Conservation (phyloP, 1,140 invertebrate species). For the Vanessa atalanta region DNA sequence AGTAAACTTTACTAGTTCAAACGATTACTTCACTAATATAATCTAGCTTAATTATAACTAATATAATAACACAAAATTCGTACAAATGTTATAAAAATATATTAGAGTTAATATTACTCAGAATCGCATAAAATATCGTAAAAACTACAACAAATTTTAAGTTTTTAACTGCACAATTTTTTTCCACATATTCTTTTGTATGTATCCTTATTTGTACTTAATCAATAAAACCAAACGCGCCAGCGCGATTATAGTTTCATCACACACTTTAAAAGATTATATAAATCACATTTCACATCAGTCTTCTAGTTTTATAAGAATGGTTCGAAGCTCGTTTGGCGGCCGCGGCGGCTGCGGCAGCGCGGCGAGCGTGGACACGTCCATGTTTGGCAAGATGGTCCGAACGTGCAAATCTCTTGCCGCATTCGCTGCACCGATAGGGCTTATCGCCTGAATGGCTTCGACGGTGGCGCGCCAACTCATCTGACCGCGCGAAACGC, state of each 20-base stretch:
- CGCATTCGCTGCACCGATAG: conserved; percentile 91
- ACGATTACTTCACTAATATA: too few species aligned
- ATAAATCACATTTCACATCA: conserved; percentile 25
- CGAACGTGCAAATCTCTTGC: conserved; percentile 92
- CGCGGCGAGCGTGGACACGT: conserved; percentile 86
- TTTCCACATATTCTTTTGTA: too few species aligned
- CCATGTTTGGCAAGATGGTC: conserved; percentile 95
- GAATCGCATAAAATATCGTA: too few species aligned
- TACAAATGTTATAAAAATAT: too few species aligned
- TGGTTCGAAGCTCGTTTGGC: conserved; percentile 43
- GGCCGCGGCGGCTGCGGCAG: conserved; percentile 60
- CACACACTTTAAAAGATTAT: not conserved
- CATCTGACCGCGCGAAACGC: conserved; percentile 96
- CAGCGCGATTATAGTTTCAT: conserved; percentile 16
- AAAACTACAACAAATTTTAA: too few species aligned
- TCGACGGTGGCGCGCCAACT: conserved; percentile 90
- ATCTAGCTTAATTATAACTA: too few species aligned
- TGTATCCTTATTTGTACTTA: not conserved
- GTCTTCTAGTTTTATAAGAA: conserved; percentile 43
- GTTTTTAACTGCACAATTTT: too few species aligned
- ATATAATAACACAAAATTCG: too few species aligned
- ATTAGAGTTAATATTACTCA: too few species aligned
- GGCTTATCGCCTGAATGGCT: conserved; percentile 91
- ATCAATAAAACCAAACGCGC: conserved; percentile 4
- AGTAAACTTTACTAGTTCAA: too few species aligned